Base-by-base conservation (phyloP, 53 echinoderm and acorn worm genomes). In the Antedon mediterranea region DNA sequence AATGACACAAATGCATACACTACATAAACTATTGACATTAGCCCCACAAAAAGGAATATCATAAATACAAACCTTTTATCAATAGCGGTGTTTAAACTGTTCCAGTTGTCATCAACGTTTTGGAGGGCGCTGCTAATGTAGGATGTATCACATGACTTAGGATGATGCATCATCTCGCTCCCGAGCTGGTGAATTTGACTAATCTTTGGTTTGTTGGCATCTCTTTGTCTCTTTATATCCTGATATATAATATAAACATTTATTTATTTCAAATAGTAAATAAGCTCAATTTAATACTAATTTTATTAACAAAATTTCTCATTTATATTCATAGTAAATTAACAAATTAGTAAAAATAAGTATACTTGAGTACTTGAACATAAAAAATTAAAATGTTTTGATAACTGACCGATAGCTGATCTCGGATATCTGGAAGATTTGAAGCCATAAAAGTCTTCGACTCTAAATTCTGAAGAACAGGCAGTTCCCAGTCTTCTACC, bases 81-180 rank as follows among this genome's bases (percentile, higher is more conserved):
- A 43, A 92, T 82, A 42, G 79, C 90, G 80, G 89, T 92, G 34
- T 97, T 90, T 71, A 92, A 30, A 7, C 86, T 73, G 43, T 88
- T 88, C 98, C 98, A 97, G 92, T 97, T 97, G 44, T 85, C 73
- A 72, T 97, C 92, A 42, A 89, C 92, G 43, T 90, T 97, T 72
- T 97, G 89, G 72, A 97, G 87, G 15, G 90, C 92, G 23, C 90
- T 82, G 32, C 82, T 75, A 14, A 97, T 85, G 72, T 85, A 89
- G 73, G 89, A 87, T 30, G 91, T 97, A 74, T 97, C 88, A 34
- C 87, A 90, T 41, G 89, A 89, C 57, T 82, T 82, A 5, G 98
- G 98, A 74, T 97, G 83, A 20, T 78, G 75, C 77, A 97, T 43
- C 15, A 97, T 80, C 80, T 92, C 98, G 43, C 86, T 82, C 5